Conservation (phyloP, 2,113 vertebrate genomes). For the Cathartes aura region DNA sequence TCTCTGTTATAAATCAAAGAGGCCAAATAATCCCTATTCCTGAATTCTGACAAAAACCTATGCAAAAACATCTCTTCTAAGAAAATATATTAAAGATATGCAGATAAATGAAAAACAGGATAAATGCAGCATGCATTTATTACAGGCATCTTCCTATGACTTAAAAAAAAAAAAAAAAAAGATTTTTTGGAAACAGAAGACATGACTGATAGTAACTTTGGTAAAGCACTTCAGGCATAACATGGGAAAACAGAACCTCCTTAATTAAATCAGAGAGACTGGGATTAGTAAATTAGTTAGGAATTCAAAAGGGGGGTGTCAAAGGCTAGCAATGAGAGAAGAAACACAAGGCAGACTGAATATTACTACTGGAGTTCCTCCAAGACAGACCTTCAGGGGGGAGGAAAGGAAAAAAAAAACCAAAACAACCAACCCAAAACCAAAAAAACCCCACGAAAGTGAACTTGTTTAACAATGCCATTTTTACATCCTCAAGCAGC, state of each 20-base stretch:
- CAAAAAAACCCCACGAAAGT: background rate
- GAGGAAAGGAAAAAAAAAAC: too few species aligned
- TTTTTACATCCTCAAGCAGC: background rate
- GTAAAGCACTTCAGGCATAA: background rate
- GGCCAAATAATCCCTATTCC: background rate
- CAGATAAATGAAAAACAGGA: background rate
- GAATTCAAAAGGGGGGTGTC: background rate
- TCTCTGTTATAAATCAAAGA: background rate
- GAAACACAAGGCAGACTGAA: background rate
- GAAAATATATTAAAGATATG: background rate
- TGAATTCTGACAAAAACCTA: background rate
- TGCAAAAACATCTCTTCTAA: background rate
- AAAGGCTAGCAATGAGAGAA: background rate
- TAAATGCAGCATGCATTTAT: background rate
- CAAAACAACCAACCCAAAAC: background rate
- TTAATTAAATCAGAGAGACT: background rate
- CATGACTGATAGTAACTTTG: background rate
- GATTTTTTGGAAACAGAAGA: background rate
- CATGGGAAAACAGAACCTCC: background rate
- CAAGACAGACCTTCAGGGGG: background rate
- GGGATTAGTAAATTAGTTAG: slow-evolving; percentile 5
- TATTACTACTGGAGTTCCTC: background rate
- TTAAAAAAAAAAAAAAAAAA: background rate
- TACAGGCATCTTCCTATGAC: background rate
- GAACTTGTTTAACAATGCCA: background rate